Evolutionary conservation across 2,113 vertebrate genomes (phyloP).

Genomic region (human (Homo sapiens)): GRCh38 chr2:181082001-181082500

Average conservation of each 20-base stretch:
- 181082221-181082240: not conserved
- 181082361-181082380: not conserved
- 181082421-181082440: not conserved
- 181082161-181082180: not conserved
- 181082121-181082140: not conserved
- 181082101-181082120: constrained; percentile 9
- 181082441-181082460: not conserved
- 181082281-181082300: not conserved
- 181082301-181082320: not conserved
- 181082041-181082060: not conserved
- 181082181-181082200: not conserved
- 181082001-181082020: not conserved
- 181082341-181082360: not conserved
- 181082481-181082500: not conserved
- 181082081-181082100: not conserved
- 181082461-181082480: not conserved
- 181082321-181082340: not conserved
- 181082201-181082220: not conserved
- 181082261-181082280: not conserved
- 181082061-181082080: not conserved
- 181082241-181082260: not conserved
- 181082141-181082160: constrained; percentile 34
- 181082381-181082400: not conserved
- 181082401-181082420: not conserved
- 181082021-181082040: not conserved